Conservation (phyloP, 2,113 vertebrate genomes). For the Ammospiza caudacuta region DNA sequence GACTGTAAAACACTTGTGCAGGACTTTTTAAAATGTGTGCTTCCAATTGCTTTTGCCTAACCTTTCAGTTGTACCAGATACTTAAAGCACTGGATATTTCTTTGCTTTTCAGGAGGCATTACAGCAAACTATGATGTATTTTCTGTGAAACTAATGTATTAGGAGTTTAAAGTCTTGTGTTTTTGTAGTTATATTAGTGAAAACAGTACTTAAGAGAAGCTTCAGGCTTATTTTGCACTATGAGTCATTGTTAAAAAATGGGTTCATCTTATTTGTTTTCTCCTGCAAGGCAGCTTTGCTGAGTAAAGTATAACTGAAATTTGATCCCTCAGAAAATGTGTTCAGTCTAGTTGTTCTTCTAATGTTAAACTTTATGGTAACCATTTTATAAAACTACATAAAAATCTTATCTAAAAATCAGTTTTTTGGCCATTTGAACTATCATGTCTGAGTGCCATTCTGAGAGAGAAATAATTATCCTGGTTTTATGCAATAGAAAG, state of each 20-base stretch:
- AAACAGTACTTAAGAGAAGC: slow-evolving; percentile 40
- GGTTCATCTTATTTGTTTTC: slow-evolving; percentile 47
- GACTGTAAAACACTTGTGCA: not conserved
- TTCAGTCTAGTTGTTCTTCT: not conserved
- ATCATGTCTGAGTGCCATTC: not conserved
- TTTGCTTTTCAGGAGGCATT: not conserved
- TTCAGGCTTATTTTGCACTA: slow-evolving; percentile 19
- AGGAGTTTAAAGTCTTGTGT: not conserved
- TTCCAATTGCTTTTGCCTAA: not conserved
- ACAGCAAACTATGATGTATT: not conserved
- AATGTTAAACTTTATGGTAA: not conserved
- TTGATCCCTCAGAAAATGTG: not conserved
- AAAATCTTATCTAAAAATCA: not conserved
- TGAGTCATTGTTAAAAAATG: slow-evolving; percentile 55
- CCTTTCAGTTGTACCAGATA: not conserved
- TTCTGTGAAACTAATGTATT: not conserved
- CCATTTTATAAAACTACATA: not conserved
- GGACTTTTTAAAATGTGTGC: not conserved
- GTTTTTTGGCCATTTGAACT: not conserved
- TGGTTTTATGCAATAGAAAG: not conserved
- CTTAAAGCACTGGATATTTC: not conserved
- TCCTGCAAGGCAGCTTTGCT: slow-evolving; percentile 19
- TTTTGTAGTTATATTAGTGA: slow-evolving; percentile 18
- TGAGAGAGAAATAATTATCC: not conserved
- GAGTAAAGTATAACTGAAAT: not conserved